These are phyloP conservation scores for Syrista parreyssii DNA, from an alignment of 2,888 invertebrate genomes.

Conservation along the genomic window DNA sequence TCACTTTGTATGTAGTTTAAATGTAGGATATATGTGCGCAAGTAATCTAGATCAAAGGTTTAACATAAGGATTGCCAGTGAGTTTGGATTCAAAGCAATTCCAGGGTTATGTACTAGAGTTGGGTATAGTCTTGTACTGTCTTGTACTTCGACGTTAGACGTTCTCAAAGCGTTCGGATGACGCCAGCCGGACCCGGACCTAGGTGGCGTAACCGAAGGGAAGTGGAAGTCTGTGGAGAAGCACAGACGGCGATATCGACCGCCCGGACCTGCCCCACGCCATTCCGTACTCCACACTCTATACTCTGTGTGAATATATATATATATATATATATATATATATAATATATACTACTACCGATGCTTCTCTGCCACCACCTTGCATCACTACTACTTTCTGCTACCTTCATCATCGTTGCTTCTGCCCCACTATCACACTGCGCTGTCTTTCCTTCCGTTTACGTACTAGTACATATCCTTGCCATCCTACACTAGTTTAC, in stretches of 20 bases:
- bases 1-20: background rate
- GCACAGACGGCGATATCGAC: slow-evolving; percentile 73
- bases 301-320: background rate
- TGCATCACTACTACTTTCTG: slow-evolving; percentile 6
- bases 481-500: background rate
- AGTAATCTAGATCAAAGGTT: background rate
- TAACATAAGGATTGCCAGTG: background rate
- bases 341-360: background rate
- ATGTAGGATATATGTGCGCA: background rate
- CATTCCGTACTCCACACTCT: slow-evolving; percentile 55
- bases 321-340: background rate
- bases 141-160: slow-evolving; percentile 9
- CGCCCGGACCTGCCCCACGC: slow-evolving; percentile 68
- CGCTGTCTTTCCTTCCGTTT: background rate
- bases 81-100: background rate
- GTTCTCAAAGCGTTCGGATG: slow-evolving; percentile 32
- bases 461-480: background rate
- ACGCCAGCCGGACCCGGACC: slow-evolving; percentile 53
- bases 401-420: slow-evolving; percentile 1
- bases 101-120: background rate
- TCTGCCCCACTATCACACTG: slow-evolving; percentile 19
- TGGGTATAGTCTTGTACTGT: background rate
- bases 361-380: background rate
- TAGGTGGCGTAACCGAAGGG: slow-evolving; percentile 60
- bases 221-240: slow-evolving; percentile 57